Conservation (phyloP, 2,113 vertebrate species). For the Melanerpes aurifrons region DNA sequence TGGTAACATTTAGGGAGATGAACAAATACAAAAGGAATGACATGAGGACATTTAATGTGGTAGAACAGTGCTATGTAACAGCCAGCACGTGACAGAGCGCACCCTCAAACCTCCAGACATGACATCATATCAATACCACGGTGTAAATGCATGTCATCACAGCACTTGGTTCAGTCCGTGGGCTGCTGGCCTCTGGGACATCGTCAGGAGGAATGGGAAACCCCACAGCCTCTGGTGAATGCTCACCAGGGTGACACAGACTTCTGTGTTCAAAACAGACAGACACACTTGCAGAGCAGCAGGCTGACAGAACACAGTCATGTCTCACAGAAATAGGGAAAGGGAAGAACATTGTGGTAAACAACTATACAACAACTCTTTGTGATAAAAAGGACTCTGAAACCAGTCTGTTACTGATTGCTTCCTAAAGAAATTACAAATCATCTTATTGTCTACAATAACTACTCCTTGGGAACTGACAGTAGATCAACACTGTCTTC, state of each 20-base stretch:
- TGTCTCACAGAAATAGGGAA: neutral
- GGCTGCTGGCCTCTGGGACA: neutral
- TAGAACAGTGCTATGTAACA: neutral
- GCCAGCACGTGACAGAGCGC: neutral
- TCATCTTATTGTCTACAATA: neutral
- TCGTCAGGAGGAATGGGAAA: neutral
- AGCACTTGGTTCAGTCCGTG: neutral
- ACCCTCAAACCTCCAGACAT: neutral
- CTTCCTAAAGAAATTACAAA: neutral
- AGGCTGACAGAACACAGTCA: neutral
- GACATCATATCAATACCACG: too few species aligned
- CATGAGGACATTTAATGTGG: neutral
- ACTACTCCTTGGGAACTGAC: neutral
- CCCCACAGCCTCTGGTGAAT: neutral
- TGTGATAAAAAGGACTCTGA: neutral
- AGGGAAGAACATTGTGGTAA: neutral
- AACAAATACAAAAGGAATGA: neutral
- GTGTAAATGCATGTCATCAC: neutral
- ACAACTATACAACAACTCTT: neutral
- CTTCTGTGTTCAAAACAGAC: neutral
- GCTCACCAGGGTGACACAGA: accelerated
- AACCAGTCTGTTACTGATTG: neutral
- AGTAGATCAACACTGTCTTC: neutral
- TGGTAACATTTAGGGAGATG: neutral
- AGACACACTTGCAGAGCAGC: neutral